A percentile compares a stretch with the other conserved stretches of the same genome.
phyloP scores from a whole-genome alignment of 2,797 vertebrate species.

The Acestrorhynchus altus region DNA sequence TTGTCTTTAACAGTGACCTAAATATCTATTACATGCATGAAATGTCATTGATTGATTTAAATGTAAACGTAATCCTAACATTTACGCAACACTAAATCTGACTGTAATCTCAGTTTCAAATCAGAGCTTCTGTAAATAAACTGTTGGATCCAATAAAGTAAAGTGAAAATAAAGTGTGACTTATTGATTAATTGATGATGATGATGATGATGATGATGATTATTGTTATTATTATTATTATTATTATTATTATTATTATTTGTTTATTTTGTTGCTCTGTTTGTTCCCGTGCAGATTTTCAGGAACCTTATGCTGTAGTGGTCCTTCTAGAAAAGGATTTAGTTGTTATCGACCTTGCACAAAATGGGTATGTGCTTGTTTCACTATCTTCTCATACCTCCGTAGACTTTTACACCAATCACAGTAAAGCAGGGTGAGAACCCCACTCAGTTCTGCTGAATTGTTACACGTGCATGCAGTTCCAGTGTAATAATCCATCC shows the following conservation, averaged over 20 bases:
- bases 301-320: slow-evolving; percentile 98
- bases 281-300: slow-evolving; percentile 85
- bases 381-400: neutral
- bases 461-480: neutral
- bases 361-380: slow-evolving; percentile 86
- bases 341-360: slow-evolving; percentile 99
- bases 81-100: too few relatives aligned
- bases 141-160: too few relatives aligned
- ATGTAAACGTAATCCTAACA: too few relatives aligned
- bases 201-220: too few relatives aligned
- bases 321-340: slow-evolving; percentile 99
- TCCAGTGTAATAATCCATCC: neutral
- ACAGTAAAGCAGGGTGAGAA: neutral
- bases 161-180: too few relatives aligned
- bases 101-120: too few relatives aligned
- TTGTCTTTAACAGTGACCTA: too few relatives aligned
- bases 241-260: neutral
- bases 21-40: too few relatives aligned
- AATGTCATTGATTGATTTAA: too few relatives aligned
- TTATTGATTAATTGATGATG: too few relatives aligned
- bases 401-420: neutral
- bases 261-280: slow-evolving; percentile 35
- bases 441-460: neutral
- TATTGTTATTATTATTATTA: neutral
- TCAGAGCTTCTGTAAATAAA: too few relatives aligned